Evolutionary conservation across 2,797 vertebrate genomes (phyloP), one percentile per base, ranked within the genome.

Genomic region (Oophaga sylvatica): DNA sequence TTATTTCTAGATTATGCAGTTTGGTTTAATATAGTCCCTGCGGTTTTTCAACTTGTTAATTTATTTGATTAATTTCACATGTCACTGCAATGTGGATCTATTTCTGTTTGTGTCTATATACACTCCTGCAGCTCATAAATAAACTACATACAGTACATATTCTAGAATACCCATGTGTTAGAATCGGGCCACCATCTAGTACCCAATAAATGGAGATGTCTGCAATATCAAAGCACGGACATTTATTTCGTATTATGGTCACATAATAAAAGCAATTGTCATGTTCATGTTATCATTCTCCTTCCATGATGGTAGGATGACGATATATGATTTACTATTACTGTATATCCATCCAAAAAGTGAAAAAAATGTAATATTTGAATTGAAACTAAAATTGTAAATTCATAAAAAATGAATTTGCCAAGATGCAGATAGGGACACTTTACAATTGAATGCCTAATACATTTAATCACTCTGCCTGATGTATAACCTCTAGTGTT

Each of bases 311-410:
- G 35, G 35, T 45, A 62, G 71, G 31, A 76, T 56, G 48, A n/a
- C 59, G 57, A 84, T 84, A 45, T 84, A 76, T 41, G 83, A 84
- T 62, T 84, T 63, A 15, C 53, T 62, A 75, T 45, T 3, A 41
- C 35, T 41, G 3, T 81, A 65, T 63, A 81, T 76, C 4, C 57
- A 62, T 48, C 70, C 59, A 73, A 60, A 75, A 26, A 26, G 26
- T 26, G 26, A 26, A 26, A 26, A 62, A 59, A 35, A 41, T 75
- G 35, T 26, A 84, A 83, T 29, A 60, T 73, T 6, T 60, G 53
- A 83, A 83, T 83, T 73, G 31, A 31, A 84, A 11, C 12, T 84
- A 73, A 76, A 76, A 84, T 84, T 63, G 83, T 45, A 84, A 84
- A 84, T 84, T 62, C 57, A 60, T 62, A 84, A 70, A 76, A 76